Evolutionary conservation across 2,797 vertebrate genomes (phyloP), one percentile per base, ranked within the genome.

Genomic region (Perodicticus potto): DNA sequence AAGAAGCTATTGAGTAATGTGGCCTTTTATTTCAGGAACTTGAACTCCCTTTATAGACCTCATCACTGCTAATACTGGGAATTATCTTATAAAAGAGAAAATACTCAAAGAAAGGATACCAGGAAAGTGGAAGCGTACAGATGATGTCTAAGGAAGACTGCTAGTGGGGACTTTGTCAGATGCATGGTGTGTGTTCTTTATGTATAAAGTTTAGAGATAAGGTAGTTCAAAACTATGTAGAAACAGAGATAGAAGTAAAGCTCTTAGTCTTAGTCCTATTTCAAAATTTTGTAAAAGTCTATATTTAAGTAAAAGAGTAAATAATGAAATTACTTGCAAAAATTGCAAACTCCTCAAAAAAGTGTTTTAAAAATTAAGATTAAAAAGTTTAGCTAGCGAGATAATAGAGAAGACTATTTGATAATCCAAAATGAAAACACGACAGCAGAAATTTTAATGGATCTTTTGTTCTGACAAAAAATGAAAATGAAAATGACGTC

Each of bases 401-500:
- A 57, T 59, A 25, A 53, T 37, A 20, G 37, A 29, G 5, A 16
- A 82, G 23, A 55, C 3, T 4, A 29, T 1, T 2, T 43, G 16
- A 49, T n/a, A 43, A 93, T 82, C 17, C 22, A 12, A 86, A 94
- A 93, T 73, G 32, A 84, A 72, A 76, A 89, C 63, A 45, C 43
- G 8, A 77, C 32, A 57, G 11, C 34, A 40, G 7, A 1, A 55
- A 3, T 76, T 70, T 76, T 65, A 69, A 3, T 32, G 27, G 20
- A 77, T 37, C 19, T 55, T 86, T 76, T 76, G 45, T 7, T 91
- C 37, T 92, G 5, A 6, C n/a, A n/a, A n/a, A n/a, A n/a, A n/a
- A n/a, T n/a, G n/a, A n/a, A n/a, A n/a, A n/a, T n/a, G 27, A 77
- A 8, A 86, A 25, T 74, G 43, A 43, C 6, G 43, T 43, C 43